phyloP scores from a whole-genome alignment of 2,797 vertebrate species.

The Tapirus indicus region DNA sequence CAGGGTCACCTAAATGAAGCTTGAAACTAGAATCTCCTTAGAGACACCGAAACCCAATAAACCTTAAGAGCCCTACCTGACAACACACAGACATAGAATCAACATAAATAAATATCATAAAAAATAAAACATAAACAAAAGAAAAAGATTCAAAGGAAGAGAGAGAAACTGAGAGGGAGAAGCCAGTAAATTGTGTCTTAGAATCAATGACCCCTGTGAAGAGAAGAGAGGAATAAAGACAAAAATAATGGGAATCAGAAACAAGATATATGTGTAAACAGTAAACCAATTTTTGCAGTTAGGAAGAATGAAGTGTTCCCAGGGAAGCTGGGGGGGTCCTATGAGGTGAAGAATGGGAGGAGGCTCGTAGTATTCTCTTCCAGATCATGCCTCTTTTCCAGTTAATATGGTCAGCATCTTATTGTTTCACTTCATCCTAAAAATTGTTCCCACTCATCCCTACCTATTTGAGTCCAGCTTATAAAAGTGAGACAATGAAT shows the following conservation, averaged over 20 bases:
- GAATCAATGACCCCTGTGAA: neutral
- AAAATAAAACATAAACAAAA: neutral
- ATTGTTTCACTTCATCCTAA: neutral
- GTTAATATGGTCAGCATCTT: neutral
- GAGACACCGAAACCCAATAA: conserved; percentile 46
- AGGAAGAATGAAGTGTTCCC: neutral
- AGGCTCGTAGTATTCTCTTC: neutral
- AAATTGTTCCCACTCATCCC: neutral
- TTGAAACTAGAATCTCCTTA: conserved; percentile 51
- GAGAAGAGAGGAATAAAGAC: neutral
- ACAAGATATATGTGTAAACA: neutral
- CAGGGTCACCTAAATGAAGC: conserved; percentile 47
- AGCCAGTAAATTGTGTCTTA: neutral
- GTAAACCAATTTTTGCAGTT: neutral
- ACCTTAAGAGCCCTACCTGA: neutral
- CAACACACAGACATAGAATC: conserved; percentile 8
- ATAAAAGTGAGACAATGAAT: neutral
- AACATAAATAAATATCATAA: neutral
- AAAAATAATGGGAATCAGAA: neutral
- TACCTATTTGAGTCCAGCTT: neutral
- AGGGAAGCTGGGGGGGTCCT: neutral
- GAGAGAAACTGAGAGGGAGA: neutral
- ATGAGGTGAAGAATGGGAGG: neutral
- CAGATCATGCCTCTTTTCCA: neutral
- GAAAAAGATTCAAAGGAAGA: neutral